phyloP scores from a whole-genome alignment of 2,113 vertebrate genomes.

The Epinephelus moara region DNA sequence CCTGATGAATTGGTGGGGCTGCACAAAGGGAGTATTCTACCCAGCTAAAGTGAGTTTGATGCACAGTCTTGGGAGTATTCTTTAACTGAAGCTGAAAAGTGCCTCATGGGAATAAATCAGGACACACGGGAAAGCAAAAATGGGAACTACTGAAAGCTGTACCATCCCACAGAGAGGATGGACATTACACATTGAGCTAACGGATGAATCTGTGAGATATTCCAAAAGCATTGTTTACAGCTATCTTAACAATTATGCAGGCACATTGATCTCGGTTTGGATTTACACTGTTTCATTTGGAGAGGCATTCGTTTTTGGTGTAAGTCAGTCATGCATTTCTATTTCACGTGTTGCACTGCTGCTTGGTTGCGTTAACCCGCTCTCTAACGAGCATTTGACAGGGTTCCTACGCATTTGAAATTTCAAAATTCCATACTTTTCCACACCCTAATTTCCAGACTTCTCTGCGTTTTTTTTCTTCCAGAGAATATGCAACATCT shows the following conservation, averaged over 20 bases:
- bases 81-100: constrained; percentile 4
- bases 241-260: background rate
- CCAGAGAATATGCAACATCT: too few species aligned
- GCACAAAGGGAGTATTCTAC: constrained; percentile 12
- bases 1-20: constrained; percentile 6
- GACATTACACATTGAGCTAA: background rate
- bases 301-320: background rate
- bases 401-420: too few species aligned
- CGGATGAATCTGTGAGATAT: background rate
- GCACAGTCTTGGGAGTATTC: constrained; percentile 9
- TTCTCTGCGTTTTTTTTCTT: too few species aligned
- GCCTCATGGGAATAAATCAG: constrained; percentile 3
- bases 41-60: constrained; percentile 4
- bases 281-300: background rate
- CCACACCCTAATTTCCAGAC: too few species aligned
- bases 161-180: background rate
- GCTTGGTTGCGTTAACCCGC: background rate
- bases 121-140: background rate
- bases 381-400: background rate
- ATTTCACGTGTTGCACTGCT: background rate
- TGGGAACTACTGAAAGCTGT: background rate
- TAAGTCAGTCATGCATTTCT: background rate
- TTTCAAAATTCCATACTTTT: too few species aligned
- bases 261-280: background rate
- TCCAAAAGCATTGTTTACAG: background rate